Evolutionary conservation across 2,888 invertebrate genomes (phyloP).

Genomic region (Mactromeris polynyma): DNA sequence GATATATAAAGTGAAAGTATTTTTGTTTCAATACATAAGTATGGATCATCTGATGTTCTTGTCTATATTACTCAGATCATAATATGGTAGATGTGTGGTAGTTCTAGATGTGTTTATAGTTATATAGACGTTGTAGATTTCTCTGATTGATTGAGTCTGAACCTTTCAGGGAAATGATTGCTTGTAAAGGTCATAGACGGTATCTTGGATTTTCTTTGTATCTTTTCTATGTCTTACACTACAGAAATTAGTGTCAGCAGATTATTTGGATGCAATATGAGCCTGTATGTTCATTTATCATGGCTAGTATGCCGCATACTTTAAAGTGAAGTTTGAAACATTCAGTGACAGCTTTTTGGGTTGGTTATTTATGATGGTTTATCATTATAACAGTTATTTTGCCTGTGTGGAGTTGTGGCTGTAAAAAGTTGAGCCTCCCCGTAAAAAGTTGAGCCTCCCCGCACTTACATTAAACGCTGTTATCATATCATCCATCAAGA

Average conservation of each 20-base stretch:
- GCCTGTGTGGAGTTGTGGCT: no score
- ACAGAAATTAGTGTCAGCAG: neutral
- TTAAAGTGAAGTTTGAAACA: no score
- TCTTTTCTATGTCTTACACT: neutral
- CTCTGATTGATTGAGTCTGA: constrained; percentile 10
- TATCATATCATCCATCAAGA: no score
- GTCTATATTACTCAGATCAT: neutral
- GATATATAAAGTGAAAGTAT: no score
- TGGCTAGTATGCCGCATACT: no score
- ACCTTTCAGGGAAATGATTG: neutral
- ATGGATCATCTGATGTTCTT: neutral
- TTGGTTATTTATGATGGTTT: no score
- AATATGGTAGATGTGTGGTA: neutral
- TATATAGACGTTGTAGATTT: neutral
- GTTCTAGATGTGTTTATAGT: neutral
- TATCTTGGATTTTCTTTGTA: neutral
- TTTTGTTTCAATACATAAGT: neutral
- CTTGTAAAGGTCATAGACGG: neutral
- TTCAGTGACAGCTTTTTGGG: no score
- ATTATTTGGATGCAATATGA: neutral
- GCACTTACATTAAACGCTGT: no score
- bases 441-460: no score
- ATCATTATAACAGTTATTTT: no score
- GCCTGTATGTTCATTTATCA: neutral
- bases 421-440: no score